Conservation (phyloP, 2,113 vertebrate genomes). For the human region DNA sequence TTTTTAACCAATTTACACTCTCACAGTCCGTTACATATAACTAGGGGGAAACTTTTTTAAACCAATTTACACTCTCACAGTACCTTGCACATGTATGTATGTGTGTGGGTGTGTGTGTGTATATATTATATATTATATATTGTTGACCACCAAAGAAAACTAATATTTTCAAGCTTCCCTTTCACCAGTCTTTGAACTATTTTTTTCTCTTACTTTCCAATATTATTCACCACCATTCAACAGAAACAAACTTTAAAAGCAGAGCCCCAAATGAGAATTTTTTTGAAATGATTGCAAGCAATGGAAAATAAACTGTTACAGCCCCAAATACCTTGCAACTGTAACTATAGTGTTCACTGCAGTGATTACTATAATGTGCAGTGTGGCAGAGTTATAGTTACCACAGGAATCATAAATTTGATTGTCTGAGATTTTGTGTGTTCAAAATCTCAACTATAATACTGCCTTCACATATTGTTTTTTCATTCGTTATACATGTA, state of each 20-base stretch:
- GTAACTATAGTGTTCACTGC: conserved; percentile 30
- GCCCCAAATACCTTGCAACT: neutral
- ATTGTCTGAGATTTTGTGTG: conserved; percentile 46
- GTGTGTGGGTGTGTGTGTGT: no score
- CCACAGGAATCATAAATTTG: conserved; percentile 61
- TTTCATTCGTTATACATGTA: conserved; percentile 21
- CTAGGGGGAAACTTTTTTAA: neutral
- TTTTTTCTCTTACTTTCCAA: conserved; percentile 19
- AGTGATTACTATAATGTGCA: conserved; percentile 44
- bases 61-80: neutral
- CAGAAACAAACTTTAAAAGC: neutral
- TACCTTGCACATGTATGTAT: neutral
- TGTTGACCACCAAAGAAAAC: neutral
- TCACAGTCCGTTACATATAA: neutral
- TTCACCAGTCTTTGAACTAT: neutral
- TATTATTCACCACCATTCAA: neutral
- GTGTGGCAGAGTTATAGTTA: conserved; percentile 51
- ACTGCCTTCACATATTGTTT: neutral
- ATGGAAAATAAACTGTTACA: conserved; percentile 50
- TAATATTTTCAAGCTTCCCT: neutral
- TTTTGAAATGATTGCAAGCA: conserved; percentile 31
- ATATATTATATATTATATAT: neutral
- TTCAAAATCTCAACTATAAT: conserved; percentile 42
- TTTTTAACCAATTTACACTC: neutral
- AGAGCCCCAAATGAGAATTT: conserved; percentile 1